A percentile compares a stretch with the other conserved stretches of the same genome.
Conservation (phyloP, 2,797 vertebrate species). For the Neosalanx taihuensis region DNA sequence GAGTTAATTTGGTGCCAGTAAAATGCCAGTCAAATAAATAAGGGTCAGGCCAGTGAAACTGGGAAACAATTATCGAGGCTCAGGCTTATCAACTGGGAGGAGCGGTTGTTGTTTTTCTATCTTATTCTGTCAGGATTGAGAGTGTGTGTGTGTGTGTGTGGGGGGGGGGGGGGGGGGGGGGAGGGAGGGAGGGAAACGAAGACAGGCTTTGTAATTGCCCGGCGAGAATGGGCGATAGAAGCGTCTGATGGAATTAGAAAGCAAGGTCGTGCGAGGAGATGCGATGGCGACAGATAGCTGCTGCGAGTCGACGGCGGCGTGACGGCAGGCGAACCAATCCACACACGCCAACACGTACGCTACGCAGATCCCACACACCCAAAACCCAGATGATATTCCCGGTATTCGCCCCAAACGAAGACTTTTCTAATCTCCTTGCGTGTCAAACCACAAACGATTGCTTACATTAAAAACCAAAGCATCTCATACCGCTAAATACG, state of each 20-base stretch:
- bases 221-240: conserved; percentile 46
- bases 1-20: conserved; percentile 61
- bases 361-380: too few species aligned
- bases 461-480: conserved; percentile 1
- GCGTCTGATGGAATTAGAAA: conserved; percentile 49
- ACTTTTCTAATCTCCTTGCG: too few species aligned
- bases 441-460: background rate
- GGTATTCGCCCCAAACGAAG: too few species aligned
- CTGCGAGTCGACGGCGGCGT: background rate
- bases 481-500: background rate
- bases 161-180: background rate
- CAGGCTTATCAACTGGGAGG: conserved; percentile 22
- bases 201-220: conserved; percentile 40
- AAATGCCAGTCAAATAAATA: conserved; percentile 63
- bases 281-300: conserved; percentile 20
- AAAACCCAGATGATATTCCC: too few species aligned
- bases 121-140: conserved; percentile 37
- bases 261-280: conserved; percentile 13
- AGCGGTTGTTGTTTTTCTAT: conserved; percentile 18
- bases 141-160: too few species aligned
- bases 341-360: background rate
- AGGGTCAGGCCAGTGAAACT: conserved; percentile 54
- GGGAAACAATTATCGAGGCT: conserved; percentile 56
- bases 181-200: too few species aligned
- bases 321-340: conserved; percentile 1